phyloP scores from a whole-genome alignment of 2,113 vertebrate genomes.

The Seriola dumerili region DNA sequence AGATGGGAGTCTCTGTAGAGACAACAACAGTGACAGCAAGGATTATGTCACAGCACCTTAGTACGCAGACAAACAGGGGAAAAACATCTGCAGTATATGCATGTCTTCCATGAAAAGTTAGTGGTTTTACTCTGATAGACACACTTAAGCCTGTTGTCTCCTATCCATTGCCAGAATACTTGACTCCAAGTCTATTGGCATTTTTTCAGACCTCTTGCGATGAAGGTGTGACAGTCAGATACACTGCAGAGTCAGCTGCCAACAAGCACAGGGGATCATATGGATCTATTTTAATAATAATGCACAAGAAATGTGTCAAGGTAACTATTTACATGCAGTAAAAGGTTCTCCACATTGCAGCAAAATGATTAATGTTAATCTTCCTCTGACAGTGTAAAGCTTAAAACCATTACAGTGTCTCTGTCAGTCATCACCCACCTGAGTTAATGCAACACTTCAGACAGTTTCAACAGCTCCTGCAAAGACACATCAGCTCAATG shows the following conservation, averaged over 20 bases:
- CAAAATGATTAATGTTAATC: background rate
- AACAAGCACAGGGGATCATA: background rate
- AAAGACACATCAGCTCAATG: constrained; percentile 31
- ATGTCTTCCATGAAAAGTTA: background rate
- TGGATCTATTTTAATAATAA: background rate
- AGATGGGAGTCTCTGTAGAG: background rate
- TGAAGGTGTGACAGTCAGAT: constrained; percentile 2
- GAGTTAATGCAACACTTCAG: constrained; percentile 25
- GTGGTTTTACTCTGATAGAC: background rate
- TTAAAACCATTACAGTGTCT: background rate
- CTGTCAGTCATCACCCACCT: background rate
- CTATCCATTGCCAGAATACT: background rate
- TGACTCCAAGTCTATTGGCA: background rate
- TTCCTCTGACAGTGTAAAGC: background rate
- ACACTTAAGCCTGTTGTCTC: background rate
- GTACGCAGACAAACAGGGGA: background rate
- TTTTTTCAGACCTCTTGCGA: background rate
- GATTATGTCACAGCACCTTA: background rate
- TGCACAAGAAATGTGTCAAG: background rate
- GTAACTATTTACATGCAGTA: background rate
- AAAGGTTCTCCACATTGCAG: background rate
- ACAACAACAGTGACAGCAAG: background rate
- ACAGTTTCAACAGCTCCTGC: constrained; percentile 19
- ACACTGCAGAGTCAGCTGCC: background rate
- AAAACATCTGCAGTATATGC: background rate